Evolutionary conservation across 1,140 invertebrate genomes (phyloP).

Genomic region (Lanistes nyassanus): DNA sequence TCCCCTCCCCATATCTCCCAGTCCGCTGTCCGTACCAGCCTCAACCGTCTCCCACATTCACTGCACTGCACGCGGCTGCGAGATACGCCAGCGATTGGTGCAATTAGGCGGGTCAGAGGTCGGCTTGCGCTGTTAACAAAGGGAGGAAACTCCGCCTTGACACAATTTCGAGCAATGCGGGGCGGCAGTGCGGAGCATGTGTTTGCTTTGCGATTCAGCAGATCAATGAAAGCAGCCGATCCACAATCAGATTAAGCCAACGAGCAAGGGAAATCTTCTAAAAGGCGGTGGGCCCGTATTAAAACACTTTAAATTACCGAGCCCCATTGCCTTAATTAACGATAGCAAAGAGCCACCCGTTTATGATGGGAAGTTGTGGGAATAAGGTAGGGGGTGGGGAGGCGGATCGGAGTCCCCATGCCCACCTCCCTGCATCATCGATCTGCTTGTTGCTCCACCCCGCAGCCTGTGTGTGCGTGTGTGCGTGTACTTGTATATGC

Average conservation of each 20-base stretch:
- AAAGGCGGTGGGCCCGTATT: constrained; percentile 28
- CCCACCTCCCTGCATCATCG: not conserved
- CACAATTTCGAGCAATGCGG: constrained; percentile 19
- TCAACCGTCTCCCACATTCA: not conserved
- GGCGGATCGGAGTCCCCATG: too few relatives aligned
- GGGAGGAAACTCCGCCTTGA: constrained; percentile 28
- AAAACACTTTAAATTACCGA: constrained; percentile 41
- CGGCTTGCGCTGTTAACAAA: constrained; percentile 23
- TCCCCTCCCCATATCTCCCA: not conserved
- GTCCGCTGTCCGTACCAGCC: not conserved
- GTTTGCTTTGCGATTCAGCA: constrained; percentile 32
- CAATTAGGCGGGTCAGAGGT: constrained; percentile 34
- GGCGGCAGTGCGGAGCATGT: constrained; percentile 27
- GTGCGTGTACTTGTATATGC: too few relatives aligned
- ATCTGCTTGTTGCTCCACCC: not conserved
- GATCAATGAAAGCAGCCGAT: constrained; percentile 31
- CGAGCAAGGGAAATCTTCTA: constrained; percentile 26
- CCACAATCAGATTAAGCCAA: constrained; percentile 35
- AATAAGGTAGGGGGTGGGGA: not conserved
- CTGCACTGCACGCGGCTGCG: not conserved
- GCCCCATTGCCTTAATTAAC: constrained; percentile 28
- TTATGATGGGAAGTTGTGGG: not conserved
- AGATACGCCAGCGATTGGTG: constrained; percentile 24
- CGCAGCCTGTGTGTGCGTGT: not conserved
- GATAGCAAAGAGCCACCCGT: not conserved